Base-by-base conservation (phyloP, 2,113 vertebrate genomes). In the Scophthalmus maximus region DNA sequence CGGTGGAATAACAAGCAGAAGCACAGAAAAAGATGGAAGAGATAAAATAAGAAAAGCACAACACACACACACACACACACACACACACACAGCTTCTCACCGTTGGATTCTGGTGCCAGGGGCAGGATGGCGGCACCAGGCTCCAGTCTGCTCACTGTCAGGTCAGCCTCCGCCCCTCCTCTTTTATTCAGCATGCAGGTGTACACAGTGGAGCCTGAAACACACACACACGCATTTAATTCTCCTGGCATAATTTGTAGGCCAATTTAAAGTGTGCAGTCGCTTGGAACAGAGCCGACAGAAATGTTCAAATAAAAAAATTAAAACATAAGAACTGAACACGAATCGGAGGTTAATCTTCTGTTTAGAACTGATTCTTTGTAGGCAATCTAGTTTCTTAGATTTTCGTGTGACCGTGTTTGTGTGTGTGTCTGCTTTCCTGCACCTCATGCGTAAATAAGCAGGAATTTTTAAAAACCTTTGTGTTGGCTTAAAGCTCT, bases 151-250 rank as follows among this genome's bases (percentile, higher is more conserved):
- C 98, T 99, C 75, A 98, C 97, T 0, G 97, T 99, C 83, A 99
- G 94, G 91, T 99, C 98, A 0, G 97, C 95, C 90, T 99, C 97
- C 0, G 93, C 89, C 0, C 98, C 97, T 0, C 98, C 98, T 0
- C 20, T 88, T 22, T 56, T 80, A 88, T 99, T 99, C 83, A 99
- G 82, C 97, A 99, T 98, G 88, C 98, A 99, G 42, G 97, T 98
- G 73, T 99, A 98, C 27, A 97, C 93, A 0, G 97, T 98, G 1
- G 94, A 93, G 34, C 97, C 98, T 99, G 81, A 1, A 81, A 76
- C 50, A 61, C 67, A 81, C 56, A 72, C 61, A 66, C 27, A 49
- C 34, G 5, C 22, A 14, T 3, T 12, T 70, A 61, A 53, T 32
- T 1, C 5, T 0, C 3, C 11, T 4, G 7, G 29, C 27, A n/a